These are phyloP conservation scores for Ligdia adustata DNA, from an alignment of 2,888 invertebrate genomes.

Conservation along the genomic window DNA sequence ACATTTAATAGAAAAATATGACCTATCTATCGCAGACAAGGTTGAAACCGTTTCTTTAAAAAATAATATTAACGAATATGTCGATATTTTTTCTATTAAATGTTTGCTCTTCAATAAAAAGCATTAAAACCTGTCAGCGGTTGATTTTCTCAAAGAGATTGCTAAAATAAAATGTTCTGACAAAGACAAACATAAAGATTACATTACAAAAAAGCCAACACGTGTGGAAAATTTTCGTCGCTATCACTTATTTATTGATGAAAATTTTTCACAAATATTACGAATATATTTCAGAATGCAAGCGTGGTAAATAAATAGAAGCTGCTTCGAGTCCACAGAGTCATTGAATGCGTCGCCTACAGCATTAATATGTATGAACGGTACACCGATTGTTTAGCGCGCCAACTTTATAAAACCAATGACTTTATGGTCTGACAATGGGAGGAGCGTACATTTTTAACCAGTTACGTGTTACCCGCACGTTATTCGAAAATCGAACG, in stretches of 20 bases:
- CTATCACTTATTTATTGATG: constrained; percentile 25
- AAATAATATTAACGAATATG: background rate
- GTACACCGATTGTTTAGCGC: constrained; percentile 45
- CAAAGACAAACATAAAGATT: constrained; percentile 1
- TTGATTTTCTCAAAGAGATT: constrained; percentile 1
- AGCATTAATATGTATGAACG: constrained; percentile 68
- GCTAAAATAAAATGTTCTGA: background rate
- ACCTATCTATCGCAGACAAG: constrained; percentile 8
- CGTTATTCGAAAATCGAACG: constrained; percentile 15
- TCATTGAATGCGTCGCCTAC: constrained; percentile 55
- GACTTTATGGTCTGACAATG: constrained; percentile 37
- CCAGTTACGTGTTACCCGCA: constrained; percentile 5
- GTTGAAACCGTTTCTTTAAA: background rate
- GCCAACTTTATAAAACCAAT: constrained; percentile 44
- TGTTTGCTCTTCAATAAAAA: background rate
- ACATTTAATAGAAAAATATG: constrained; percentile 11
- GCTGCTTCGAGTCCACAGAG: constrained; percentile 46
- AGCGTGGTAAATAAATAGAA: constrained; percentile 50
- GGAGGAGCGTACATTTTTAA: constrained; percentile 35
- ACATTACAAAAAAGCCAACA: background rate
- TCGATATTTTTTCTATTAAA: background rate
- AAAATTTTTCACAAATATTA: constrained; percentile 40
- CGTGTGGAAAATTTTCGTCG: background rate
- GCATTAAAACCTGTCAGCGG: background rate
- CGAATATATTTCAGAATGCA: constrained; percentile 40